Evolutionary conservation across 1,140 invertebrate species (phyloP), one percentile per base, ranked within the genome.

Genomic region (Holcopasites calliopsidis): DNA sequence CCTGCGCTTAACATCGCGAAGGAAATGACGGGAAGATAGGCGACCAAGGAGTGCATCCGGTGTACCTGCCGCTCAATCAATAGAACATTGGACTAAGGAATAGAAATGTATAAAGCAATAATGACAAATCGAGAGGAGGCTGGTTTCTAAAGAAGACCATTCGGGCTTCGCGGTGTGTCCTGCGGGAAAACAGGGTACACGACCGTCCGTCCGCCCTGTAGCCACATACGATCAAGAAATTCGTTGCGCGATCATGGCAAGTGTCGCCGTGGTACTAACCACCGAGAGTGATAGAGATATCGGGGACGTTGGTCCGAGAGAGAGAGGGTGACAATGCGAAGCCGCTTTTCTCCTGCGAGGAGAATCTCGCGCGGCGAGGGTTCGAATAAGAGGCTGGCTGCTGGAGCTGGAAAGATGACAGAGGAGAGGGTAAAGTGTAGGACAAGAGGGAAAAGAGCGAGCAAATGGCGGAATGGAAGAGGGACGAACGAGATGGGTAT

Each of bases 291-390:
- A 62, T 38, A 23, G 23, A 47, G 13, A 62, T 3, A 42, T 3
- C 1, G 26, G 10, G 16, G 31, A 33, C 23, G n/a, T n/a, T n/a
- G n/a, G n/a, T n/a, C n/a, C n/a, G 8, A 42, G 33, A 38, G 21
- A 35, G 28, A 44, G 55, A 38, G 33, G 11, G n/a, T 69, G 23
- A 61, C 54, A 60, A 68, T 62, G 57, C 50, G 54, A 76, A 77
- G 77, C 66, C 60, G 54, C 68, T 60, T 77, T 76, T 69, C 42
- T 72, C 21, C 23, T 33, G 58, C 58, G 49, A 61, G 21, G 65
- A 79, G 75, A 49, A 55, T 71, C n/a, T n/a, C n/a, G n/a, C 58
- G 31, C 40, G 57, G 65, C 28, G 52, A 66, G 50, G 60, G 64
- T 57, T 70, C 50, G 50, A 66, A 52, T 69, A 79, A 76, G 58